A percentile compares a stretch with the other conserved stretches of the same genome.
Evolutionary conservation across 1,140 invertebrate species (phyloP).

Genomic region (Cataglyphis hispanica): DNA sequence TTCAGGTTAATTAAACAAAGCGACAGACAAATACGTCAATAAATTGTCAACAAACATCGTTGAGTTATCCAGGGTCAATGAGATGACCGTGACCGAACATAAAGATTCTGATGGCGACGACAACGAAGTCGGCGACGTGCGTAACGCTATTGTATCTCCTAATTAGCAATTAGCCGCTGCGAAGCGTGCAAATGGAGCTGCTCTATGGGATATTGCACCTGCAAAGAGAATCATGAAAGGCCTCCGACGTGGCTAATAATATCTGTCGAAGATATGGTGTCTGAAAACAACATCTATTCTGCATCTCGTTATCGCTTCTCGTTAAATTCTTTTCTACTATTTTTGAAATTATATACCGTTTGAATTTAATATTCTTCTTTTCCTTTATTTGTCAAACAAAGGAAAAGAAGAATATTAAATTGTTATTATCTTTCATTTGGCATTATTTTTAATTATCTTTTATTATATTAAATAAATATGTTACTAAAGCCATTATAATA

Average conservation of each 20-base stretch:
- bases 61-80: conserved; percentile 53
- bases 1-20: background rate
- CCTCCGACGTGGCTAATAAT: conserved; percentile 1
- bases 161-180: conserved; percentile 59
- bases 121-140: background rate
- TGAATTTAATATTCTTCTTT: background rate
- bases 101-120: background rate
- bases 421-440: too few species aligned
- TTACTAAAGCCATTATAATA: too few species aligned
- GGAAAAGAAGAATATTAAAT: too few species aligned
- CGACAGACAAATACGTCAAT: background rate
- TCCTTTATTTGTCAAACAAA: too few species aligned
- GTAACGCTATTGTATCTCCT: conserved; percentile 43
- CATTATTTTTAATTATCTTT: too few species aligned
- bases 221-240: conserved; percentile 9
- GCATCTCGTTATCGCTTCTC: background rate
- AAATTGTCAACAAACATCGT: background rate
- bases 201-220: conserved; percentile 62
- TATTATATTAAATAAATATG: too few species aligned
- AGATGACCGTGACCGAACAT: conserved; percentile 53
- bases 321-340: background rate
- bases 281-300: conserved; percentile 8
- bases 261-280: conserved; percentile 5
- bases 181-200: conserved; percentile 21
- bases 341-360: background rate